These are phyloP conservation scores for Drosophila lacertosa DNA, from an alignment of 1,140 invertebrate species.

Conservation along the genomic window DNA sequence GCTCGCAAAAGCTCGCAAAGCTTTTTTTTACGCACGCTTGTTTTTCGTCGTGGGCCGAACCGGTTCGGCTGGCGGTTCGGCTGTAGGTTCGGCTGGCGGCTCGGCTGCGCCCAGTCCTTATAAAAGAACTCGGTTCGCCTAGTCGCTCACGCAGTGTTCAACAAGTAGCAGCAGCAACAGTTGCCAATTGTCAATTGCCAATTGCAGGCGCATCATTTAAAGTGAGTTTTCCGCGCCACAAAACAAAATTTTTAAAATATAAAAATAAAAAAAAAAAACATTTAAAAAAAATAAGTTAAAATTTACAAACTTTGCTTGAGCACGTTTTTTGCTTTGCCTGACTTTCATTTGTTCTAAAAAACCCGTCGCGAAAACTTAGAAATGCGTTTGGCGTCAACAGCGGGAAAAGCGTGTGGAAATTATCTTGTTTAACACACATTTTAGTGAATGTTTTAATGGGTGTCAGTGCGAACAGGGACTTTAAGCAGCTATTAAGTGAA, in stretches of 20 bases:
- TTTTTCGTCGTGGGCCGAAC: slow-evolving; percentile 9
- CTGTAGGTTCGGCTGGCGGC: background rate
- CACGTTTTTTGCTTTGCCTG: background rate
- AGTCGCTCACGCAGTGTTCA: slow-evolving; percentile 77
- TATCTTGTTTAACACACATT: background rate
- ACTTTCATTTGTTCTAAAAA: background rate
- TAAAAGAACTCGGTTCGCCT: slow-evolving; percentile 67
- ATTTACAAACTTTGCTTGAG: background rate
- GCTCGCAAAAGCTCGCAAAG: slow-evolving; percentile 38
- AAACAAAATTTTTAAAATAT: too few species aligned
- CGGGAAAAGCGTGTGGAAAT: slow-evolving; percentile 9
- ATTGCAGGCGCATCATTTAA: slow-evolving; percentile 3
- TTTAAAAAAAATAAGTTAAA: background rate
- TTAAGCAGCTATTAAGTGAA: background rate
- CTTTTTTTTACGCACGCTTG: slow-evolving; percentile 74
- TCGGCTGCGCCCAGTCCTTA: slow-evolving; percentile 52
- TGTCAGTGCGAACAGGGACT: background rate
- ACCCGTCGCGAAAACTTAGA: slow-evolving; percentile 62
- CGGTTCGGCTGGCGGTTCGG: slow-evolving; percentile 11
- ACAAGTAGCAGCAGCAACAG: slow-evolving; percentile 79
- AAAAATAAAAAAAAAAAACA: background rate
- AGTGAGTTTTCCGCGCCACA: slow-evolving; percentile 32
- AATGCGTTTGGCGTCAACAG: slow-evolving; percentile 61
- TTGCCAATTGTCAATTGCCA: slow-evolving; percentile 41
- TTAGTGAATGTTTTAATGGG: slow-evolving; percentile 12